A percentile compares a stretch with the other conserved stretches of the same genome.
phyloP scores from a whole-genome alignment of 2,888 invertebrate species.

The Petrolisthes manimaculis region DNA sequence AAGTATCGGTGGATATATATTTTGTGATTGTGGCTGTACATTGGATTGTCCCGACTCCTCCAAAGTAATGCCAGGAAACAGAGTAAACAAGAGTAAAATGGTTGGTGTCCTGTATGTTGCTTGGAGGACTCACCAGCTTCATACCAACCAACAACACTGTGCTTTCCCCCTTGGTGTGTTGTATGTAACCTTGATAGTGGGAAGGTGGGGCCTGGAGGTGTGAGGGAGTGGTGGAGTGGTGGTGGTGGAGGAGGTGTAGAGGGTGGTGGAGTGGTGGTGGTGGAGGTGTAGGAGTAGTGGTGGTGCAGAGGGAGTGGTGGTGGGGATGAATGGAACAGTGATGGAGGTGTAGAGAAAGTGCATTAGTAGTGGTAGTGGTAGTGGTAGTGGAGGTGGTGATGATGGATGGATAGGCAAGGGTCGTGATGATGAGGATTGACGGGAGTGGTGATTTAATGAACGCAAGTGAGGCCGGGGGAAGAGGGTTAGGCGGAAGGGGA shows the following conservation, averaged over 20 bases:
- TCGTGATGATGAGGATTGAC: not conserved
- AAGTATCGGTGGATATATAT: too few relatives aligned
- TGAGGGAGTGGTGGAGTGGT: conserved; percentile 4
- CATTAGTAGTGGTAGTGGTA: not conserved
- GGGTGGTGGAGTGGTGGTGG: not conserved
- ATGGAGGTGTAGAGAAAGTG: not conserved
- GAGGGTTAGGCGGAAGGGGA: not conserved
- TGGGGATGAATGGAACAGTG: not conserved
- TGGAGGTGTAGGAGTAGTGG: not conserved
- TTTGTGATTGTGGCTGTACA: too few relatives aligned
- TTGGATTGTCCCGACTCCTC: too few relatives aligned
- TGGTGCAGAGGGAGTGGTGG: not conserved
- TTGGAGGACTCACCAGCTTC: too few relatives aligned
- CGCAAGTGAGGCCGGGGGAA: not conserved
- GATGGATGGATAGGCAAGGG: not conserved
- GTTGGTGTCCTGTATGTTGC: too few relatives aligned
- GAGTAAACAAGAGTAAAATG: too few relatives aligned
- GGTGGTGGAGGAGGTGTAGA: not conserved
- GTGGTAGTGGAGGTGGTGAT: not conserved
- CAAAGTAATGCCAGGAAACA: too few relatives aligned
- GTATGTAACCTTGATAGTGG: too few relatives aligned
- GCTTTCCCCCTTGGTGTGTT: too few relatives aligned
- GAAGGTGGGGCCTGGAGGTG: too few relatives aligned
- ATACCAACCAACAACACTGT: too few relatives aligned
- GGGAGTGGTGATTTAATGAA: not conserved